A percentile compares a stretch with the other conserved stretches of the same genome.
phyloP scores from a whole-genome alignment of 2,888 invertebrate species.

The Drosophila eohydei region DNA sequence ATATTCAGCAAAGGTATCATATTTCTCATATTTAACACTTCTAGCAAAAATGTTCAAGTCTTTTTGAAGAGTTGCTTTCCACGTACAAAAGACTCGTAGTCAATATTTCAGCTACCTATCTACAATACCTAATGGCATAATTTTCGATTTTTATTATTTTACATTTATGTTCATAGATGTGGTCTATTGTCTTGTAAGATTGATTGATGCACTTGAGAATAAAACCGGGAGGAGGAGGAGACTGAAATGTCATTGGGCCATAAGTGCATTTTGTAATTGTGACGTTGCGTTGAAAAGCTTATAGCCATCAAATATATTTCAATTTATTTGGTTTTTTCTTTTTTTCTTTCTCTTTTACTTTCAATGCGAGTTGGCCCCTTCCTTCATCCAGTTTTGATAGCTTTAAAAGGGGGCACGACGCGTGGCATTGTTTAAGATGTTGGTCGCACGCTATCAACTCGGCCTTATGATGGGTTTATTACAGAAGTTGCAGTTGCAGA shows the following conservation, averaged over 20 bases:
- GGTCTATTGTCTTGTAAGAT: conserved; percentile 58
- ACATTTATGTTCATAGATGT: conserved; percentile 9
- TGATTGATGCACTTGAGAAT: conserved; percentile 64
- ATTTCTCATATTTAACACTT: neutral
- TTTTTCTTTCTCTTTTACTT: conserved; percentile 21
- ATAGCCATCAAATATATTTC: conserved; percentile 45
- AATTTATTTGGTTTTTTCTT: conserved; percentile 36
- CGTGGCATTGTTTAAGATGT: conserved; percentile 27
- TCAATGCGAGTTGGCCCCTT: conserved; percentile 25
- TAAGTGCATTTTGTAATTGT: conserved; percentile 65
- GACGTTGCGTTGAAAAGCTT: conserved; percentile 59
- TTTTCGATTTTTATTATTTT: conserved; percentile 34
- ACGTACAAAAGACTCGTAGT: conserved; percentile 17
- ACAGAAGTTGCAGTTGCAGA: conserved; percentile 14
- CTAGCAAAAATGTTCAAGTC: neutral
- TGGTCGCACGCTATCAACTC: conserved; percentile 37
- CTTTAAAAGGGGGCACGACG: conserved; percentile 21
- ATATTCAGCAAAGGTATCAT: no score
- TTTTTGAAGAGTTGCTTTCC: conserved; percentile 6
- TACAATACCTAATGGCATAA: conserved; percentile 46
- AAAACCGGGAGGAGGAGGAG: conserved; percentile 22
- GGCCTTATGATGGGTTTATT: conserved; percentile 25
- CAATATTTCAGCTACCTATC: conserved; percentile 47
- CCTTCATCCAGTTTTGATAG: conserved; percentile 13
- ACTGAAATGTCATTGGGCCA: conserved; percentile 58